A percentile compares a stretch with the other conserved stretches of the same genome.
phyloP scores from a whole-genome alignment of 2,113 vertebrate species.

The Pygathrix nemaeus region DNA sequence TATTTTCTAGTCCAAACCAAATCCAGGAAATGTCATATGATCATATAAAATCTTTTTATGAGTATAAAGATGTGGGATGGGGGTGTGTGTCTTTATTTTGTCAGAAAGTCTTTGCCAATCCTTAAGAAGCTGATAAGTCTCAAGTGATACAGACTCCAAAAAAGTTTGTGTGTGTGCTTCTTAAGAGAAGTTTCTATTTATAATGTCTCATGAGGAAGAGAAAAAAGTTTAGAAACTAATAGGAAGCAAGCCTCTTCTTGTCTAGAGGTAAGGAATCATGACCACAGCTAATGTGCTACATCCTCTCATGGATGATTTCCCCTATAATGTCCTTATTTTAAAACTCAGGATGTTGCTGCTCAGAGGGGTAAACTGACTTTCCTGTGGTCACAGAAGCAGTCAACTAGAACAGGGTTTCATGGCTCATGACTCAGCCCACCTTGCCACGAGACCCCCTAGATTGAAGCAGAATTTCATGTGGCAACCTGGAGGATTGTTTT shows the following conservation, averaged over 20 bases:
- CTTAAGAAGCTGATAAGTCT: background rate
- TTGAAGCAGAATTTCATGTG: background rate
- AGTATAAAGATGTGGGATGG: background rate
- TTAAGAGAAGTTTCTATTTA: background rate
- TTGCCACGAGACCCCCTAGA: background rate
- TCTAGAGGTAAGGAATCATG: background rate
- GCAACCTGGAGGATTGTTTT: background rate
- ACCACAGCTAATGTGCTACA: fast-evolving
- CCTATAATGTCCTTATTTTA: background rate
- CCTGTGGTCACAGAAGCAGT: background rate
- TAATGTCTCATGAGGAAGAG: background rate
- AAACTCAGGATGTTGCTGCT: background rate
- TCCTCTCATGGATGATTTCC: background rate
- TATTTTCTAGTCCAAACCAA: conserved; percentile 1
- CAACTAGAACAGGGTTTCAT: background rate
- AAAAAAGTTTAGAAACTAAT: background rate
- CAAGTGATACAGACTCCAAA: background rate
- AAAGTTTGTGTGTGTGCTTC: too few relatives aligned
- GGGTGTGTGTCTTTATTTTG: background rate
- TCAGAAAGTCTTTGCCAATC: background rate
- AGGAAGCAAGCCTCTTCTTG: background rate
- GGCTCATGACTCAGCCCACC: background rate
- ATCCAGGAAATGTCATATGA: background rate
- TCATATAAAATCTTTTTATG: background rate
- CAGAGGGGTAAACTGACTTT: background rate